Evolutionary conservation across 2,797 vertebrate species (phyloP), one percentile per base, ranked within the genome.

Genomic region (Manis crassicaudata): DNA sequence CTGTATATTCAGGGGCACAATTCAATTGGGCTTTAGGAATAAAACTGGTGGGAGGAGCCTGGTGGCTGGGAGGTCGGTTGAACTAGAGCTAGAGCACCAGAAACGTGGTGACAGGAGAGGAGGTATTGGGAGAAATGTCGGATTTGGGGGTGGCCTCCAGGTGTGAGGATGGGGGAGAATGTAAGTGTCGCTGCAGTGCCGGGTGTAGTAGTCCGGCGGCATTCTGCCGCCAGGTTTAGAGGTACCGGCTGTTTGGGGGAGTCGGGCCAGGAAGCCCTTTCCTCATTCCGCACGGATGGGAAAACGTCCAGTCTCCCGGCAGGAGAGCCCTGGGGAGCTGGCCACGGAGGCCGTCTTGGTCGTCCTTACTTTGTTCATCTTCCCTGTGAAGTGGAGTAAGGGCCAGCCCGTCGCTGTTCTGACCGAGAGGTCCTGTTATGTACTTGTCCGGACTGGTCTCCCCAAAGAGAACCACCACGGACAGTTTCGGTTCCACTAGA

Each of bases 401-500:
- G 43, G 37, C n/a, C 70, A 32, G 83, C 65, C 37, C 63, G 5
- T 29, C 7, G 37, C 29, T 40, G 54, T 62, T 46, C 25, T 9
- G 87, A 40, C n/a, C 5, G 2, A 10, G 32, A 90, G 35, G 40
- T 35, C 58, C 25, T 67, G 80, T 58, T 7, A 11, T 14, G 75
- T 14, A 9, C 23, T 25, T 11, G 90, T 60, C 60, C 60, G 27
- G 52, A 16, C 17, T 16, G 35, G n/a, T n/a, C 3, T 21, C 75
- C 18, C 35, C 52, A 2, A 40, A 25, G 14, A 17, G 85, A 65
- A 50, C 54, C 89, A 40, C 35, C 46, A 63, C 0, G 43, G 85
- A 88, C 95, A 68, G 65, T 93, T 62, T 68, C 43, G 40, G 40
- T 68, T 87, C 77, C 52, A 37, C 81, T 29, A 60, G 77, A 85